Base-by-base conservation (phyloP, 2,888 invertebrate genomes). In the Luperina nickerlii region DNA sequence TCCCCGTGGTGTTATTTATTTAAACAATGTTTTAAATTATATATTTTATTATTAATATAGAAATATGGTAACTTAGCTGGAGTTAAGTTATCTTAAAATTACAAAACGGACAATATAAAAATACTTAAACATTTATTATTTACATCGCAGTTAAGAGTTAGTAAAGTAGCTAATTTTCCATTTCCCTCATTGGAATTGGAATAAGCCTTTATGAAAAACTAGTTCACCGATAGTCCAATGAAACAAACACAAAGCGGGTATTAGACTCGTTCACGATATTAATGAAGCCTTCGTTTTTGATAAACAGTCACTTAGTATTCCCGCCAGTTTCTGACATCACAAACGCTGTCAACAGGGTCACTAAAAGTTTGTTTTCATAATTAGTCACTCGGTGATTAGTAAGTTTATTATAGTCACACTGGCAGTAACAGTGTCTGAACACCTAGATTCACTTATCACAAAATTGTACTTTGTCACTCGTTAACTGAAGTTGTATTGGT, bases 161-260 rank as follows among this genome's bases (percentile, higher is more conserved):
- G 60, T 74, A 62, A 71, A 82, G 13, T 27, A 79, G 88, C 88
- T 89, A 69, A 79, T 86, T 79, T 88, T 85, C 87, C 87, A 88
- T 83, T 89, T 88, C 89, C 54, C 32, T 75, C 20, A 66, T 76
- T 42, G 67, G 86, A 89, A 89, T 83, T 86, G 78, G 85, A 88
- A 87, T 74, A 81, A 88, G 87, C 87, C 75, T 76, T 38, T 70
- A 76, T 24, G 51, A 78, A 75, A 65, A 71, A 77, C 38, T 24
- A 78, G 73, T 82, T 79, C 73, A 78, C 71, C 69, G 67, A 66
- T 51, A 74, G 65, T 76, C 51, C 63, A 68, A 79, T 48, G 38
- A 65, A 74, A 75, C 38, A 69, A 77, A 76, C 79, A 72, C 42
- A 45, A n/a, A 20, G 42, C 38, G 42, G 42, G n/a, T 38, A 32